A percentile compares a stretch with the other conserved stretches of the same genome.
phyloP scores from a whole-genome alignment of 1,140 invertebrate species.

The Drosophila lini region DNA sequence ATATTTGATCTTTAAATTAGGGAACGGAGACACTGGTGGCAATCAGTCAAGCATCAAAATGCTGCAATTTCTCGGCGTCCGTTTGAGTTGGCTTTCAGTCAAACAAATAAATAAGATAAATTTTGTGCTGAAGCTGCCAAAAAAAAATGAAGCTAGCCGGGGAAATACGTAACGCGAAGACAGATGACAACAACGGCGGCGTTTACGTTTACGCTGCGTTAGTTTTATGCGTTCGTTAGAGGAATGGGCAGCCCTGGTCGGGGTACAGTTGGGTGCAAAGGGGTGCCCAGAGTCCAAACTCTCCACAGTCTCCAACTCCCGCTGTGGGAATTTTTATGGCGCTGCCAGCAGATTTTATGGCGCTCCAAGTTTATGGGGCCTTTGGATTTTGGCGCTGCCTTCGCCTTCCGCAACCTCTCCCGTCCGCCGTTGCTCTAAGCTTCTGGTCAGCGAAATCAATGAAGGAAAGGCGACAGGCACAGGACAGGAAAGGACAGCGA shows the following conservation, averaged over 20 bases:
- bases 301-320: slow-evolving; percentile 57
- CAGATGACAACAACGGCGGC: slow-evolving; percentile 51
- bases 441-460: slow-evolving; percentile 72
- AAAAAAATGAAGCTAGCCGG: slow-evolving; percentile 27
- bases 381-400: slow-evolving; percentile 68
- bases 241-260: slow-evolving; percentile 12
- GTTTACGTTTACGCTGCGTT: slow-evolving; percentile 81
- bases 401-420: slow-evolving; percentile 23
- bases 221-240: slow-evolving; percentile 76
- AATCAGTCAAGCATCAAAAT: slow-evolving; percentile 81
- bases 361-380: slow-evolving; percentile 82
- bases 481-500: slow-evolving; percentile 21
- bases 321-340: slow-evolving; percentile 81
- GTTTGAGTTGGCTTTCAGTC: slow-evolving; percentile 66
- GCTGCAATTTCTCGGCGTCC: slow-evolving; percentile 58
- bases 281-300: slow-evolving; percentile 12
- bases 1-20: slow-evolving; percentile 1
- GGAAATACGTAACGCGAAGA: slow-evolving; percentile 45
- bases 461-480: slow-evolving; percentile 45
- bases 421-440: slow-evolving; percentile 4
- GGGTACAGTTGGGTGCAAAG: slow-evolving; percentile 29
- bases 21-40: slow-evolving; percentile 12
- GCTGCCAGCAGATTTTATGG: slow-evolving; percentile 83
- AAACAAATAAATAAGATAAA: slow-evolving; percentile 79
- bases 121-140: slow-evolving; percentile 75